A percentile compares a stretch with the other conserved stretches of the same genome.
phyloP scores from a whole-genome alignment of 2,797 vertebrate species.

The Lagorchestes hirsutus region DNA sequence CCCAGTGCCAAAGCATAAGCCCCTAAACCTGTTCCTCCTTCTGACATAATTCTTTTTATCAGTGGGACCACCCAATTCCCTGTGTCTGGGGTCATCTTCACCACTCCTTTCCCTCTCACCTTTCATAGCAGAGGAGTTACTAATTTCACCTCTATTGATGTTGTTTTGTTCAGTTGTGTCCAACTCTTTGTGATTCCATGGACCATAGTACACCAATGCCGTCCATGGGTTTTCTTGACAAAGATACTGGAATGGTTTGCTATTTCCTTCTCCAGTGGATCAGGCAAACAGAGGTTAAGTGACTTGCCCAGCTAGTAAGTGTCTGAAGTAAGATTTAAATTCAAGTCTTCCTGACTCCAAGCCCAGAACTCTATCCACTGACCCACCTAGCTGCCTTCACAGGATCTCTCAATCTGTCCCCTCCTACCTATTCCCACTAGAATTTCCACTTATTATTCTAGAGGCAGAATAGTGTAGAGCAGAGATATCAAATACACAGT shows the following conservation, averaged over 20 bases:
- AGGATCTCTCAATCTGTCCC: background rate
- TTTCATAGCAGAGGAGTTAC: background rate
- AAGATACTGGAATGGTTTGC: background rate
- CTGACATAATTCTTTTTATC: background rate
- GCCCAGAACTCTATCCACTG: background rate
- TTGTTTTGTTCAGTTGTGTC: background rate
- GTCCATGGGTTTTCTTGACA: background rate
- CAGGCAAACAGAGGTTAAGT: background rate
- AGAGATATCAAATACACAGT: background rate
- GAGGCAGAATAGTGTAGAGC: background rate
- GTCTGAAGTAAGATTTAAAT: background rate
- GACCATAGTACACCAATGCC: background rate
- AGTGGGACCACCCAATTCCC: background rate
- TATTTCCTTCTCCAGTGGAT: background rate
- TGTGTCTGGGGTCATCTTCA: background rate
- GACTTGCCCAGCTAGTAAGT: background rate
- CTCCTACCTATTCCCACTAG: background rate
- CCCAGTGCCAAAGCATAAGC: background rate
- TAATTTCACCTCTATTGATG: background rate
- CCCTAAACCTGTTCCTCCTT: background rate
- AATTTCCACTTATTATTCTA: background rate
- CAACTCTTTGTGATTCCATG: background rate
- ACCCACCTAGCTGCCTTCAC: background rate
- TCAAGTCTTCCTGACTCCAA: background rate
- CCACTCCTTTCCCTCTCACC: background rate